Percentiles rank a stretch among this genome's conserved stretches.
Conservation (phyloP, 2,113 vertebrate genomes). For the Australoheros scitulus region DNA sequence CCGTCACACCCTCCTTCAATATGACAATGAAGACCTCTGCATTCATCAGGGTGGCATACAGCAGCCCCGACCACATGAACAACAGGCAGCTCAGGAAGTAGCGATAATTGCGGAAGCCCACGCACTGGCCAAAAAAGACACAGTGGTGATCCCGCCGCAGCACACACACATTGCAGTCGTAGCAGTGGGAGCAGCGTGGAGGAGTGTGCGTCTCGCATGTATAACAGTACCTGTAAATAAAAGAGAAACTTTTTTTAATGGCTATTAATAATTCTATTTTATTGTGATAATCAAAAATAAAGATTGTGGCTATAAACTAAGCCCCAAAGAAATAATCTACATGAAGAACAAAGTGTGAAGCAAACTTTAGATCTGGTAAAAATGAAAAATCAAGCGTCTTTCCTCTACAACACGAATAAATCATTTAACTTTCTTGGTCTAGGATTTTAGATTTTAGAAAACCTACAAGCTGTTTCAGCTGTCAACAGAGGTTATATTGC, state of each 20-base stretch:
- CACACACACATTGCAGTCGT: conserved; percentile 86
- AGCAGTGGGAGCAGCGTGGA: conserved; percentile 88
- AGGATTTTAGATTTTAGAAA: neutral
- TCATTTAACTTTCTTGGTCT: neutral
- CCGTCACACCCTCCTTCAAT: conserved; percentile 82
- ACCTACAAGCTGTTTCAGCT: neutral
- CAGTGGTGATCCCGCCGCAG: conserved; percentile 91
- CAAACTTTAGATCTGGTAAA: neutral
- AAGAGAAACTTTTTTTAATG: neutral
- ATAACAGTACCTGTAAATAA: conserved; percentile 84
- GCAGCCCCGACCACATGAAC: conserved; percentile 82
- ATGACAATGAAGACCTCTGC: conserved; percentile 86
- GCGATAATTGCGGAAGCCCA: conserved; percentile 88
- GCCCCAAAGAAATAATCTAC: neutral
- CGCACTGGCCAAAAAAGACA: conserved; percentile 89
- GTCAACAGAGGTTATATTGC: neutral
- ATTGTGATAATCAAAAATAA: neutral
- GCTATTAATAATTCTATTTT: neutral
- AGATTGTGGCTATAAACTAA: neutral
- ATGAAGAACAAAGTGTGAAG: neutral
- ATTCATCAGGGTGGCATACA: conserved; percentile 87
- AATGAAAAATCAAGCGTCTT: neutral
- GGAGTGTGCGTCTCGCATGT: conserved; percentile 89
- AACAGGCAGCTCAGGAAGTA: conserved; percentile 88
- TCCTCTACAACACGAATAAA: neutral